Conservation (phyloP, 1,140 invertebrate species). For the Euura lappo region DNA sequence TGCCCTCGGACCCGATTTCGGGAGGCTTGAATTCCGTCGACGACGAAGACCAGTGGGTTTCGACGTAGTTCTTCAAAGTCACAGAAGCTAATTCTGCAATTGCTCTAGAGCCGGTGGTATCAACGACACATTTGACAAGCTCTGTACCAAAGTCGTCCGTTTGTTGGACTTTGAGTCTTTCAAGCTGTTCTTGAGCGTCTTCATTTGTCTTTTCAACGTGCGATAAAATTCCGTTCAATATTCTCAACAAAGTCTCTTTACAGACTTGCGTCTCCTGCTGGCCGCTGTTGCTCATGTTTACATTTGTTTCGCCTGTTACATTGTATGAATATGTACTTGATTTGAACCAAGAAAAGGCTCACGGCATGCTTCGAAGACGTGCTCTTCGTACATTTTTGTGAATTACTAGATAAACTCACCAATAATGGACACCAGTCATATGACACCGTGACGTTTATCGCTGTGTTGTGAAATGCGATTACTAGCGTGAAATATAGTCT, state of each 20-base stretch:
- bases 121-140: constrained; percentile 75
- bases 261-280: constrained; percentile 59
- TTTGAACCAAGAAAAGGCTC: no score
- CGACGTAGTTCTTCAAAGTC: constrained; percentile 78
- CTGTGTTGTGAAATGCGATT: no score
- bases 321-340: no score
- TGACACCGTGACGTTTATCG: no score
- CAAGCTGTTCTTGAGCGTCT: constrained; percentile 70
- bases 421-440: no score
- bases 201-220: constrained; percentile 63
- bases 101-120: constrained; percentile 68
- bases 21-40: constrained; percentile 70
- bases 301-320: no score
- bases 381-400: no score
- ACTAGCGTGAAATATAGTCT: no score
- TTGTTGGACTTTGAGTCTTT: constrained; percentile 66
- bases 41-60: constrained; percentile 71
- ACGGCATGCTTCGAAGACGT: no score
- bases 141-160: constrained; percentile 80
- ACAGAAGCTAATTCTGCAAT: constrained; percentile 77
- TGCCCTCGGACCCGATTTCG: constrained; percentile 66
- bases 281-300: constrained; percentile 27
- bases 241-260: constrained; percentile 69
- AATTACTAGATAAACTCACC: no score
- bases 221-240: constrained; percentile 68